phyloP scores from a whole-genome alignment of 2,113 vertebrate species.

The Nicator chloris region DNA sequence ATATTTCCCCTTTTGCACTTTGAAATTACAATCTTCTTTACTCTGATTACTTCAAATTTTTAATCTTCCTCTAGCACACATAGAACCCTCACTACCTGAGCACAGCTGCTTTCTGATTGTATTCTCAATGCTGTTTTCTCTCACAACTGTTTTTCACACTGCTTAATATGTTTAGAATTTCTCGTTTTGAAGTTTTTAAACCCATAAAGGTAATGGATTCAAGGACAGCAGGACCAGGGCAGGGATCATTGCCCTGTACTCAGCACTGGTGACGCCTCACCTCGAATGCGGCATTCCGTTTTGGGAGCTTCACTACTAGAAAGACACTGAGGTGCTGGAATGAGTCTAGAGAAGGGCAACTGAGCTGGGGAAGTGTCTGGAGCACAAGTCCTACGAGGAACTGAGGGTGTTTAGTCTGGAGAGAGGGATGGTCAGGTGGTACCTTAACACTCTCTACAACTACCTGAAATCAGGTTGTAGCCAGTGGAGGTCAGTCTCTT shows the following conservation, averaged over 20 bases:
- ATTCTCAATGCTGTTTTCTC: neutral
- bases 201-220: neutral
- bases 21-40: neutral
- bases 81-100: neutral
- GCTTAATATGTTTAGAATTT: neutral
- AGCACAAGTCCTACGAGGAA: rapidly evolving
- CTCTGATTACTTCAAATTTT: neutral
- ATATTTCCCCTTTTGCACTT: neutral
- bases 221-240: neutral
- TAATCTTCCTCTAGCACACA: neutral
- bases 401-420: neutral
- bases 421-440: neutral
- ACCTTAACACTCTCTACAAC: neutral
- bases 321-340: neutral
- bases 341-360: neutral
- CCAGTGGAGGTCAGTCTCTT: rapidly evolving
- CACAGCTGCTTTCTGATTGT: neutral
- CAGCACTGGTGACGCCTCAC: too few species aligned
- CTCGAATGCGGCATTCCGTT: rapidly evolving
- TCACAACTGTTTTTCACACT: neutral
- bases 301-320: neutral
- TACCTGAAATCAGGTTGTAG: neutral
- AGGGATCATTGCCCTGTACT: neutral
- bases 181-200: neutral
- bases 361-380: neutral